Conservation (phyloP, 2,888 invertebrate genomes). For the Julus scandinavius region DNA sequence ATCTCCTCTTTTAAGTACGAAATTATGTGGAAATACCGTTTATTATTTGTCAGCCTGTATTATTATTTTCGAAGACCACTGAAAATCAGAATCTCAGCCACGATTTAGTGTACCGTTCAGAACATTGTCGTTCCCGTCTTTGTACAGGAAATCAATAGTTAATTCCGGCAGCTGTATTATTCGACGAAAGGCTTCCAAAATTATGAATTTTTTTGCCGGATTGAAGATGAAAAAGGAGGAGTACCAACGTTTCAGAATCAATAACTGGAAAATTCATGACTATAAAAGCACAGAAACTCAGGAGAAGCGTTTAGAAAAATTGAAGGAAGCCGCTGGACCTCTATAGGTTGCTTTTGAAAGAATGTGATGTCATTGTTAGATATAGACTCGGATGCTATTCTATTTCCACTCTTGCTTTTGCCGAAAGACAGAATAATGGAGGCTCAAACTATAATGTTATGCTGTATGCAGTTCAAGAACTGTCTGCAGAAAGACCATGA, state of each 20-base stretch:
- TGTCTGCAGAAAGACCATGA: background rate
- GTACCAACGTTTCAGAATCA: background rate
- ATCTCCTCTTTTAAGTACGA: too few species aligned
- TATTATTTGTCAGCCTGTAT: background rate
- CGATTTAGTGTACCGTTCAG: background rate
- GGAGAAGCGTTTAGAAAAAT: background rate
- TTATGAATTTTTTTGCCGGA: background rate
- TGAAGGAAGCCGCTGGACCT: background rate
- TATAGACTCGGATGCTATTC: background rate
- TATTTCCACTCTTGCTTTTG: background rate
- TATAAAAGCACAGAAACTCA: background rate
- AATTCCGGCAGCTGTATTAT: background rate
- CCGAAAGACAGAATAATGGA: background rate
- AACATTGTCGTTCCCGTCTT: background rate
- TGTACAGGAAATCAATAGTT: background rate
- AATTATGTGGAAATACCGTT: background rate
- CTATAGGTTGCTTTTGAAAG: background rate
- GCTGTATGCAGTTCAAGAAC: background rate
- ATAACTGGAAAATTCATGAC: constrained; percentile 1
- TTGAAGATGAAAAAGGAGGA: background rate
- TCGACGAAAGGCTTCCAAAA: background rate
- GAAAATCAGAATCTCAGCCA: too few species aligned
- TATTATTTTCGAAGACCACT: background rate
- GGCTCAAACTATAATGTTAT: background rate
- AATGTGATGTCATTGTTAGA: background rate